Base-by-base conservation (phyloP, 2,113 vertebrate species). In the Lophura nycthemera region DNA sequence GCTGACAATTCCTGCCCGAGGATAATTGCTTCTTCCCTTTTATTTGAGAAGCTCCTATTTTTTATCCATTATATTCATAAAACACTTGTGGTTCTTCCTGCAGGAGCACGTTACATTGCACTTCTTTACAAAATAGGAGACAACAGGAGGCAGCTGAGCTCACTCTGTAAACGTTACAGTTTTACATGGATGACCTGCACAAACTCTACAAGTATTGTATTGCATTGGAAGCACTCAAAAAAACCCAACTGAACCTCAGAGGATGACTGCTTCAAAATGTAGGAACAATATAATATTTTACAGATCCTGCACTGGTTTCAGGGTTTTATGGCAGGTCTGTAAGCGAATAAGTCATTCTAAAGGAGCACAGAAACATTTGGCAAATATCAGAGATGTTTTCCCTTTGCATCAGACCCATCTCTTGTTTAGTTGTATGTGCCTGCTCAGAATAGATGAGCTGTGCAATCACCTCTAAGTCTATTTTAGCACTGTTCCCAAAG, bases 291-390 rank as follows among this genome's bases (percentile, higher is more conserved):
- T 32, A 29, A 22, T 16, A 61, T 69, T 30, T 38, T 43, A 19
- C 5, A 36, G n/a, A 27, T n/a, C 34, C 72, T 38, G 27, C 59
- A 25, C 3, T 52, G 7, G n/a, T 21, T 1, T 0, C 27, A 17
- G 22, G 34, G 30, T 34, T 72, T 80, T 24, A 30, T 36, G 54
- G 79, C 40, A 57, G 29, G 66, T 20, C 52, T 57, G 52, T 36
- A 38, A 71, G n/a, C 2, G 3, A 83, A 59, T 2, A 59, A 48
- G n/a, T 78, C n/a, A 8, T 78, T 88, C 48, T 40, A 25, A 65
- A 22, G 72, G 47, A 81, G 52, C 76, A 75, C 73, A 65, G n/a
- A 61, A 21, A 86, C 19, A 34, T 65, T 24, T 70, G 50, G 10
- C 42, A 86, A 86, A 3, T 6, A 19, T 29, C 83, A 95, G 64